Evolutionary conservation across 1,140 invertebrate genomes (phyloP).

Genomic region (Gonioctena quinquepunctata): DNA sequence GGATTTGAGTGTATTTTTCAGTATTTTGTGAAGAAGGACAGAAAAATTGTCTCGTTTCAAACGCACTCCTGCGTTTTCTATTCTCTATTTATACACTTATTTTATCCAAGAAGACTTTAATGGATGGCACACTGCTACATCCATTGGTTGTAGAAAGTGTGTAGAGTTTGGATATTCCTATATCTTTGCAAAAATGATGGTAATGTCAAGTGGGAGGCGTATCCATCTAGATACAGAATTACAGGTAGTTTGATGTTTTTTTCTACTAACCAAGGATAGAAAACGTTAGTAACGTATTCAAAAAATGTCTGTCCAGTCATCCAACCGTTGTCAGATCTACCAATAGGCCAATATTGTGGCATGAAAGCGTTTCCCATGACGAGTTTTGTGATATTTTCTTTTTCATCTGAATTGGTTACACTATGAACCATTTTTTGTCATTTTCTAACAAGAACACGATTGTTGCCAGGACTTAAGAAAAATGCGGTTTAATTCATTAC

Average conservation of each 20-base stretch:
- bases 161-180: constrained; percentile 55
- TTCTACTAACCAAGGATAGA: constrained; percentile 48
- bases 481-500: no score
- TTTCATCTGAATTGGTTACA: no score
- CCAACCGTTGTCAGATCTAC: constrained; percentile 53
- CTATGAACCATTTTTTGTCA: no score
- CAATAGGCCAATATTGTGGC: constrained; percentile 46
- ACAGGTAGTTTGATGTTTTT: constrained; percentile 47
- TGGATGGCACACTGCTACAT: constrained; percentile 50
- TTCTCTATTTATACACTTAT: constrained; percentile 35
- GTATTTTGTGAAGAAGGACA: not conserved
- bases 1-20: not conserved
- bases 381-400: no score
- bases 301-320: constrained; percentile 53
- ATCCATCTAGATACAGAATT: constrained; percentile 53
- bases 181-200: constrained; percentile 42
- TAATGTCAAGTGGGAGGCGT: constrained; percentile 47
- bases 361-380: constrained; percentile 2
- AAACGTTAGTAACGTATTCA: constrained; percentile 53
- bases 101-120: constrained; percentile 48
- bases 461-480: no score
- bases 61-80: constrained; percentile 24
- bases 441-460: no score
- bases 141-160: constrained; percentile 55
- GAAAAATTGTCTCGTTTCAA: constrained; percentile 14